Evolutionary conservation across 1,140 invertebrate species (phyloP), one percentile per base, ranked within the genome.

Genomic region (Hyphantria cunea): DNA sequence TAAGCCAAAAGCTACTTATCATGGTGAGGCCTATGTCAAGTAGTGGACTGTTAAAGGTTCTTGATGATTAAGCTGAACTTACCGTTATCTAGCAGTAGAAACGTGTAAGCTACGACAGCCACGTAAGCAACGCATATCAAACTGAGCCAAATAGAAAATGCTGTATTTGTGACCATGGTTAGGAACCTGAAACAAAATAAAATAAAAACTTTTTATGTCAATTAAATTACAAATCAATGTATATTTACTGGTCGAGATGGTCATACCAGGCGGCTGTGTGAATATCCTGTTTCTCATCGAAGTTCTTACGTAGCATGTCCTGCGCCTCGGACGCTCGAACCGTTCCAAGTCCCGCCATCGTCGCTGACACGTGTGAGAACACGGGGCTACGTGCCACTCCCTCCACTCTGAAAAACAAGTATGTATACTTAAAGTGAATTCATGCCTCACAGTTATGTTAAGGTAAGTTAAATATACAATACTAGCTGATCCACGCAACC

Each of bases 61-160:
- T n/a, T n/a, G n/a, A n/a, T n/a, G n/a, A n/a, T n/a, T n/a, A n/a
- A 25, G 5, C 5, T 25, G 31, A 50, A 53, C 70, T 86, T 87
- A 92, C 92, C 92, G 68, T 92, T 76, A 59, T 93, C 89, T 0
- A 92, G 37, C 15, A 95, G 68, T 15, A 97, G 88, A 77, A 97
- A 97, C 44, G 95, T 94, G 72, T 94, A 96, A 7, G 93, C 94
- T 10, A 95, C 94, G 45, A 94, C 82, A 0, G 94, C 91, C 9
- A 97, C 91, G 61, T 94, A 94, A 6, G 92, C 49, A 6, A 94
- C 92, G 64, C 95, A 96, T 0, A 97, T 92, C 56, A 94, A 91
- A 81, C 97, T 96, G 32, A 98, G 81, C 91, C 95, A 95, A 34
- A 97, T 93, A 0, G 95, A 95, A 78, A 98, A 96, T 68, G 96